Percentiles rank a stretch among this genome's conserved stretches.
Conservation (phyloP, 1,140 invertebrate genomes). For the Trissolcus basalis region DNA sequence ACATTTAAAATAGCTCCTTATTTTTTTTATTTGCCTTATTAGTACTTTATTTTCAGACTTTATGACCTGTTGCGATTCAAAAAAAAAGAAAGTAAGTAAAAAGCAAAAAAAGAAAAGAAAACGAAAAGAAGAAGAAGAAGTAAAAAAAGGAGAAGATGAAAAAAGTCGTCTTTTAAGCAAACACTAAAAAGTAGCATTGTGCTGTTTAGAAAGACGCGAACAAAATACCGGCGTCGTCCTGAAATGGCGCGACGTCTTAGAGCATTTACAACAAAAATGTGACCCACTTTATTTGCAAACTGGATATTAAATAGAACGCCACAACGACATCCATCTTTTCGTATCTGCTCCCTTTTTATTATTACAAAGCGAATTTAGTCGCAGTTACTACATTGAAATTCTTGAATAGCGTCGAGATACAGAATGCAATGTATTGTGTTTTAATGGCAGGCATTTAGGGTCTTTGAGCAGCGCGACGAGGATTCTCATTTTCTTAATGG, state of each 20-base stretch:
- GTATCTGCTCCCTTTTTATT: conserved; percentile 31
- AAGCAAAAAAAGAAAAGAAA: too few relatives aligned
- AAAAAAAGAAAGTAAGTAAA: too few relatives aligned
- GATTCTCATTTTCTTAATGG: conserved; percentile 60
- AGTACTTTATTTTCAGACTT: conserved; percentile 9
- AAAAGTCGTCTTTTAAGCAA: conserved; percentile 30
- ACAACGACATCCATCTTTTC: conserved; percentile 27
- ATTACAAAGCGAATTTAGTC: conserved; percentile 38
- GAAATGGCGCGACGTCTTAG: conserved; percentile 7
- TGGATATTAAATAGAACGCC: conserved; percentile 25
- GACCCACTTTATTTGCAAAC: conserved; percentile 32
- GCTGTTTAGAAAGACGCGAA: conserved; percentile 30
- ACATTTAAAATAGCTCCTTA: too few relatives aligned
- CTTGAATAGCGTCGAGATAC: conserved; percentile 42
- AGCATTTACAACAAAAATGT: conserved; percentile 25
- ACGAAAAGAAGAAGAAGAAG: too few relatives aligned
- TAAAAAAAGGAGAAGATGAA: conserved; percentile 25
- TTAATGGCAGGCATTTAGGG: conserved; percentile 54
- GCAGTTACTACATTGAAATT: conserved; percentile 35
- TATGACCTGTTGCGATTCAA: conserved; percentile 29
- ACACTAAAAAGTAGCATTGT: too few relatives aligned
- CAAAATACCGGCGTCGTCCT: conserved; percentile 24
- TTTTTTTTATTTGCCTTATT: too few relatives aligned
- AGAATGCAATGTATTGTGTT: conserved; percentile 51
- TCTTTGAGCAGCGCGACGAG: conserved; percentile 43